Base-by-base conservation (phyloP, 2,797 vertebrate genomes). In the Eulemur mongoz region DNA sequence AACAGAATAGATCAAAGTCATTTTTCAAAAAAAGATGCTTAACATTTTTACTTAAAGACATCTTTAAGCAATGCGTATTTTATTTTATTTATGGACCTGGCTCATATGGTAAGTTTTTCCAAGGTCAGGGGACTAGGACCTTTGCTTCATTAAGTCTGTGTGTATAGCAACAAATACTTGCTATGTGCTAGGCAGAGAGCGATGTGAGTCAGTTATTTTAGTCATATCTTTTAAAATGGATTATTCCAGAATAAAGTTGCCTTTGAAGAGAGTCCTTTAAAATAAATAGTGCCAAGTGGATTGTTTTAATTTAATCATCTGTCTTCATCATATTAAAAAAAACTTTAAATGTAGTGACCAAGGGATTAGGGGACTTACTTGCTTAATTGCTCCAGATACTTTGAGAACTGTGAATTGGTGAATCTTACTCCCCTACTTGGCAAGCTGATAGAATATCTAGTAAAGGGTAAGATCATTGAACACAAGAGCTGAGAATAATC, bases 241-340 rank as follows among this genome's bases (percentile, higher is more conserved):
- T 45, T 35, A 8, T 96, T 88, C 27, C 30, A 43, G 54, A 82
- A 89, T 59, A 43, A 73, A 94, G 63, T 61, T 81, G n/a, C 32
- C 27, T 86, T 93, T 85, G 38, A 80, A 94, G 85, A 92, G 30
- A 88, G 25, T 85, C 86, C 93, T 70, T 80, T 70, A 93, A 61
- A 54, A 79, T 90, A 78, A 35, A 65, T 35, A 48, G 35, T 27
- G 43, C 18, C 45, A 73, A 52, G 40, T 48, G 25, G 43, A 81
- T 35, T 81, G 52, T 79, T 90, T 93, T 79, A 63, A 87, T 79
- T 87, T 84, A 59, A 22, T 85, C 67, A 69, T 76, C 32, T 86
- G 27, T 70, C 30, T 94, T 78, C 63, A 43, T 84, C 67, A n/a
- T 73, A 18, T 87, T 63, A 80, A 48, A 73, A 48, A 73, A 89